Evolutionary conservation across 2,113 vertebrate genomes (phyloP).

Genomic region (Nansenia antarctica): DNA sequence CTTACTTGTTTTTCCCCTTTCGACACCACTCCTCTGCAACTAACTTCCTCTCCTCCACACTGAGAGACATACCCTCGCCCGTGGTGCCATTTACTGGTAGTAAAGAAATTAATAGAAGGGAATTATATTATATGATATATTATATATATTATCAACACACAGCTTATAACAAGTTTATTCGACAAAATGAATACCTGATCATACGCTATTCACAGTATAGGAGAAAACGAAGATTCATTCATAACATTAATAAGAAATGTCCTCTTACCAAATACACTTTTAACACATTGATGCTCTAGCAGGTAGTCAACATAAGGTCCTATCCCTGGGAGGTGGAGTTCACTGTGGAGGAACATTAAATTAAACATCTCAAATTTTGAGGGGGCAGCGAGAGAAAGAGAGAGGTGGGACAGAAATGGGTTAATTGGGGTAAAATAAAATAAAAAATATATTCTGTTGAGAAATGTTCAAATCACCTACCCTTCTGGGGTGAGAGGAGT

Average conservation of each 20-base stretch:
- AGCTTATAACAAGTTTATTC: too few species aligned
- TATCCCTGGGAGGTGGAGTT: conserved; percentile 83
- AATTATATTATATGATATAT: neutral
- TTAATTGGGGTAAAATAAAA: conserved; percentile 10
- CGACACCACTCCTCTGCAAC: conserved; percentile 83
- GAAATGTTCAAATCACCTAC: conserved; percentile 65
- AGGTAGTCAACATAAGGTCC: conserved; percentile 88
- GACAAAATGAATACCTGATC: too few species aligned
- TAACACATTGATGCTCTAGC: conserved; percentile 80
- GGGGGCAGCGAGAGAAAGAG: conserved; percentile 1
- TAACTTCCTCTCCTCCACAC: conserved; percentile 80
- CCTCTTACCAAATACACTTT: conserved; percentile 87
- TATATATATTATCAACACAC: too few species aligned
- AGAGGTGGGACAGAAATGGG: neutral
- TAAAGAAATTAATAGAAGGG: too few species aligned
- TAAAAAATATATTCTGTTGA: neutral
- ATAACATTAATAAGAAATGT: too few species aligned
- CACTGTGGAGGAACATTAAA: conserved; percentile 68
- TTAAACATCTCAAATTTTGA: too few species aligned
- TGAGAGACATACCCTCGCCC: conserved; percentile 90
- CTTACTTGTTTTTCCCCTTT: conserved; percentile 57
- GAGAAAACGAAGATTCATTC: too few species aligned
- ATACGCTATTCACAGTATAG: too few species aligned
- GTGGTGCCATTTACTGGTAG: conserved; percentile 93
- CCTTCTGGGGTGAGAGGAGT: conserved; percentile 86